Evolutionary conservation across 2,888 invertebrate species (phyloP).

Genomic region (Acleris laterana): DNA sequence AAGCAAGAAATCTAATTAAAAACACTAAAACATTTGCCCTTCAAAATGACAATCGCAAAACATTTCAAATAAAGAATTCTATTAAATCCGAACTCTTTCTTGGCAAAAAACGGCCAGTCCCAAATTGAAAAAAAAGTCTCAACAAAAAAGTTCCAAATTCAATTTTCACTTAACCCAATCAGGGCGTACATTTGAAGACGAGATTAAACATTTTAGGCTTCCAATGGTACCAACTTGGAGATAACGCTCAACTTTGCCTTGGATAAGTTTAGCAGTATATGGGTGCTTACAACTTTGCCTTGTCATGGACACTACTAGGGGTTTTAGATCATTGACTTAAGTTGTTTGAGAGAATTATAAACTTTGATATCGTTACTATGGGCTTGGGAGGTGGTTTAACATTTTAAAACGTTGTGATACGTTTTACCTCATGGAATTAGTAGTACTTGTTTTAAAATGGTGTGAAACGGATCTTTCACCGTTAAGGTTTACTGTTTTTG

Average conservation of each 20-base stretch:
- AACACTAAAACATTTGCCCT: neutral
- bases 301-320: conserved; percentile 32
- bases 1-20: neutral
- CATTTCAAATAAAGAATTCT: conserved; percentile 35
- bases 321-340: conserved; percentile 23
- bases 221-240: conserved; percentile 32
- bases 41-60: conserved; percentile 5
- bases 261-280: conserved; percentile 33
- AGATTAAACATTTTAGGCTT: conserved; percentile 36
- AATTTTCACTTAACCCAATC: conserved; percentile 36
- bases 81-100: conserved; percentile 32
- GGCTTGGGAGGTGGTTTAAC: neutral
- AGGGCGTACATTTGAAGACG: conserved; percentile 33
- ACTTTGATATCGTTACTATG: neutral
- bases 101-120: conserved; percentile 22
- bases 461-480: too few species aligned
- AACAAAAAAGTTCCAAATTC: conserved; percentile 34
- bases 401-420: too few species aligned
- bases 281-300: conserved; percentile 30
- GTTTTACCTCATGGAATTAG: too few species aligned
- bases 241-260: conserved; percentile 28
- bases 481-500: too few species aligned
- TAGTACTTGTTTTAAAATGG: too few species aligned
- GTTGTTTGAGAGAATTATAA: conserved; percentile 8
- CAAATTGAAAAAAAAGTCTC: conserved; percentile 32